Percentiles rank a stretch among this genome's conserved stretches.
Evolutionary conservation across 1,140 invertebrate genomes (phyloP).

Genomic region (Patella vulgata): DNA sequence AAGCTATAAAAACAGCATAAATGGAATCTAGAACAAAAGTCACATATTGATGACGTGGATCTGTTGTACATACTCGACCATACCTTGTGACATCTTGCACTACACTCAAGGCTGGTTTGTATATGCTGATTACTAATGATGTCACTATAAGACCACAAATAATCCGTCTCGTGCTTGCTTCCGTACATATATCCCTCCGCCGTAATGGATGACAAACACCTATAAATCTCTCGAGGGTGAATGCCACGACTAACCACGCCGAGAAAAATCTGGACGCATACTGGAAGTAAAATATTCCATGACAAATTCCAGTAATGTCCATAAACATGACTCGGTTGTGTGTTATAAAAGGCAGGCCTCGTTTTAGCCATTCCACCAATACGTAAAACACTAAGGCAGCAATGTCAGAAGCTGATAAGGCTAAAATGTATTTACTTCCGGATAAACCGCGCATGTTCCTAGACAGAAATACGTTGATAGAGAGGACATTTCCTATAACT

Average conservation of each 20-base stretch:
- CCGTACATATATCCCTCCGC: conserved; percentile 29
- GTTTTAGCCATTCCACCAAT: conserved; percentile 50
- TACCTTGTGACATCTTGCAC: conserved; percentile 16
- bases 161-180: conserved; percentile 15
- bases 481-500: conserved; percentile 50
- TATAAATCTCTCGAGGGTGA: conserved; percentile 71
- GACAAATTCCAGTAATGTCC: conserved; percentile 50
- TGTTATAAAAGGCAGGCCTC: conserved; percentile 33
- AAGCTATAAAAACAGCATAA: conserved; percentile 43
- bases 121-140: conserved; percentile 21
- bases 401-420: conserved; percentile 53
- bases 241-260: conserved; percentile 59
- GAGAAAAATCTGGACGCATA: conserved; percentile 58
- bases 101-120: conserved; percentile 37
- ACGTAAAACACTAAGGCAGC: conserved; percentile 52
- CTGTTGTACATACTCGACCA: conserved; percentile 28
- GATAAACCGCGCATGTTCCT: conserved; percentile 48
- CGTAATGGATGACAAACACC: conserved; percentile 76
- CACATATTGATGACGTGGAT: conserved; percentile 25
- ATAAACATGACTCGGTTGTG: too few species aligned
- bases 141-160: conserved; percentile 15
- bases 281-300: conserved; percentile 45
- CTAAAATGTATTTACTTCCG: conserved; percentile 52
- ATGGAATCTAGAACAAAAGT: conserved; percentile 48
- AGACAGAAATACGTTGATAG: conserved; percentile 51